Evolutionary conservation across 2,797 vertebrate genomes (phyloP), one percentile per base, ranked within the genome.

Genomic region (Iguana delicatissima): DNA sequence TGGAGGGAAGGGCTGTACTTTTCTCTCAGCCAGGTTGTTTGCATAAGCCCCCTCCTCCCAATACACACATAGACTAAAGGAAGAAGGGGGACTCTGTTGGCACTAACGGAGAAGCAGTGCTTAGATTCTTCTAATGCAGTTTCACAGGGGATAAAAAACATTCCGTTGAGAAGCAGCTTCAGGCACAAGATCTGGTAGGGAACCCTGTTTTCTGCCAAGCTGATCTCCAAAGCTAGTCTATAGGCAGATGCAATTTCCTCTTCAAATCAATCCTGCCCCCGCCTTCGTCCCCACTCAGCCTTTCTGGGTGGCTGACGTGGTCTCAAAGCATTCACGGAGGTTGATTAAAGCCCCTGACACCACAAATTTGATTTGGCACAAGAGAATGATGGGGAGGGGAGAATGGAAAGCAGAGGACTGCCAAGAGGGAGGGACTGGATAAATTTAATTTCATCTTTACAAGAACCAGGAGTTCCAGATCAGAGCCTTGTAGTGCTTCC

Each of bases 191-290:
- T 82, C 24, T 14, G 16, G 80, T 12, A 29, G 57, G 46, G 69
- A 80, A 16, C n/a, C 0, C 32, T 7, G 20, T 72, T 14, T 69
- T 69, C 87, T 13, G 52, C 64, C 0, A 20, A 1, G 79, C 0
- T 14, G 64, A 77, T 74, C 84, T 80, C 64, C 87, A 46, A 32
- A 2, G 29, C 38, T 42, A 50, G 67, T 85, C 82, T 29, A 87
- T 50, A 89, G 91, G 84, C 80, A 91, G 83, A 72, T 64, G 95
- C 91, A 20, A 79, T 94, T 93, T 91, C 92, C 93, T 84, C 81
- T 76, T 83, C 90, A 69, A 77, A 89, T 80, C 87, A 79, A 92
- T n/a, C 91, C 92, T 84, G 29, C 67, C 67, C 29, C 67, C 67
- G 67, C 67, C 67, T 29, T 29, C 67, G 67, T 69, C 87, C 89